Conservation (phyloP, 2,797 vertebrate genomes). For the Pteropus rufus region DNA sequence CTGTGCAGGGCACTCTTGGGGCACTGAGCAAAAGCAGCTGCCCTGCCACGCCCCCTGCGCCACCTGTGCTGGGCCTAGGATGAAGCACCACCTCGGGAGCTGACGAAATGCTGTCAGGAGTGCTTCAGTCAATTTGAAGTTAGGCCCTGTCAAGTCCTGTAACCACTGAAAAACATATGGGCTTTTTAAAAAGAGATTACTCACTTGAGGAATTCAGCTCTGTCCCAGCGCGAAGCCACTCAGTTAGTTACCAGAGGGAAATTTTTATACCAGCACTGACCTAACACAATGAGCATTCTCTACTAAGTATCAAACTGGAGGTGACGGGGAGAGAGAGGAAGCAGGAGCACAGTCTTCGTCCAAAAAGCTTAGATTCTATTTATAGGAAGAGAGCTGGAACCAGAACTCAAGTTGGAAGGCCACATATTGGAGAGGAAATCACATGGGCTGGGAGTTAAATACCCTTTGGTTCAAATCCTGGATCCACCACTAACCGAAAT, state of each 20-base stretch:
- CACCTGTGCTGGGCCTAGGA: neutral
- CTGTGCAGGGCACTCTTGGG: neutral
- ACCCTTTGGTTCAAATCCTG: neutral
- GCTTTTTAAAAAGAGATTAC: conserved; percentile 58
- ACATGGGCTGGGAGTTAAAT: neutral
- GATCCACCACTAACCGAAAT: neutral
- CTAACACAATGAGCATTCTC: neutral
- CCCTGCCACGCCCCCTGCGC: neutral
- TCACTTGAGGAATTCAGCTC: conserved; percentile 53
- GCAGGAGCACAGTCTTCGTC: neutral
- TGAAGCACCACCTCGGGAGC: neutral
- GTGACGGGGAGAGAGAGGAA: neutral
- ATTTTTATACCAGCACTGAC: neutral
- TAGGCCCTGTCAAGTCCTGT: conserved; percentile 48
- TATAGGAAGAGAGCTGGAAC: neutral
- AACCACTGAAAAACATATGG: conserved; percentile 31
- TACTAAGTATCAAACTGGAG: neutral
- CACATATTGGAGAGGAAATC: neutral
- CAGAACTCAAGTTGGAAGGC: neutral
- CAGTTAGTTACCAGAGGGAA: conserved; percentile 5
- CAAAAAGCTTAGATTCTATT: neutral
- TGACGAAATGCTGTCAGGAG: conserved; percentile 43
- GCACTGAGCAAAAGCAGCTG: neutral
- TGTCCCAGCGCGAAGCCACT: conserved; percentile 40
- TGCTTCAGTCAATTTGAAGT: conserved; percentile 51